Conservation (phyloP, 2,888 invertebrate genomes). For the Caenorhabditis auriculariae region DNA sequence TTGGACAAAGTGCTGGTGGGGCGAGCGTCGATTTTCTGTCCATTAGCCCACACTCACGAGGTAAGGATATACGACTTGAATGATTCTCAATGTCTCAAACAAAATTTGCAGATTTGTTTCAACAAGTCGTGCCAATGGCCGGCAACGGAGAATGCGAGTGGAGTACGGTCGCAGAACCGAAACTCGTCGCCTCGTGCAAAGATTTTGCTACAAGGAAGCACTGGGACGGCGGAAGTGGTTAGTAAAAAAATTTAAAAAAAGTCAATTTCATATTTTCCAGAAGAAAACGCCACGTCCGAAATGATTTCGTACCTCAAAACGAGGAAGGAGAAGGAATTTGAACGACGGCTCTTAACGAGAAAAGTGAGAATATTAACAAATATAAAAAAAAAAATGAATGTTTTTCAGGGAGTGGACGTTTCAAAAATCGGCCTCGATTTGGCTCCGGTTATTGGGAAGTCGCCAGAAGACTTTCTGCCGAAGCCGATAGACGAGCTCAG, state of each 20-base stretch:
- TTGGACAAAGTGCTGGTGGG: conserved; percentile 53
- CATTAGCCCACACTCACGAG: conserved; percentile 48
- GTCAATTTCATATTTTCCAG: conserved; percentile 7
- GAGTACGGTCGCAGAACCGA: conserved; percentile 37
- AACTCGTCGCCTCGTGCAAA: conserved; percentile 32
- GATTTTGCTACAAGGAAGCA: conserved; percentile 43
- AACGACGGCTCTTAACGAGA: conserved; percentile 35
- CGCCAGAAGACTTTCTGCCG: conserved; percentile 45
- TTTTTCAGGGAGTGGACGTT: conserved; percentile 40
- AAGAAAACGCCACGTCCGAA: conserved; percentile 30
- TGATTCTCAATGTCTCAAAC: not conserved
- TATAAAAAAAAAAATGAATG: not conserved
- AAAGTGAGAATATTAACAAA: conserved; percentile 13
- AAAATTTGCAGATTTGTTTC: conserved; percentile 46
- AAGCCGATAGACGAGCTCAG: conserved; percentile 41
- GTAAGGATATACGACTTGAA: conserved; percentile 9
- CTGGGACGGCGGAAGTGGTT: conserved; percentile 21
- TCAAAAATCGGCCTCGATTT: conserved; percentile 46
- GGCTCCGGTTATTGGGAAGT: conserved; percentile 38
- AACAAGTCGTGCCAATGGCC: conserved; percentile 53
- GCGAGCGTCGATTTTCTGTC: conserved; percentile 47
- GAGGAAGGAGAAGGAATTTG: conserved; percentile 41
- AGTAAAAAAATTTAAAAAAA: not conserved
- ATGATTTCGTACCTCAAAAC: conserved; percentile 38
- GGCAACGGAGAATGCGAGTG: conserved; percentile 52